Evolutionary conservation across 2,113 vertebrate genomes (phyloP), one percentile per base, ranked within the genome.

Genomic region (Heterotilapia buettikoferi): DNA sequence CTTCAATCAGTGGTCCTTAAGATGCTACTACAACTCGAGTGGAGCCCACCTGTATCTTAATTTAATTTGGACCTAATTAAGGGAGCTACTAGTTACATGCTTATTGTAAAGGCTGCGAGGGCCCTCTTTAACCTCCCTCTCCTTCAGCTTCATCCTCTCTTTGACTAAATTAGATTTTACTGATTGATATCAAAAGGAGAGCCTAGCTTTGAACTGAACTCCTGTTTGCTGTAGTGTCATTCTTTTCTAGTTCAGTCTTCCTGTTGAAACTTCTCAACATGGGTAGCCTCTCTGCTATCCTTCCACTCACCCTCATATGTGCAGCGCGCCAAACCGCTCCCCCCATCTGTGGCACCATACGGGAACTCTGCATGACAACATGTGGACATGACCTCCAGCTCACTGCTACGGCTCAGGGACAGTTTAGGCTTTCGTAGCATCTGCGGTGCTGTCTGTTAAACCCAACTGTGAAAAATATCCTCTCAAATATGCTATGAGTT

Each of bases 321-420:
- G 59, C 81, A 57, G 36, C 4, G 0, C 21, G 43, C 29, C 45
- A 11, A 57, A 59, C 50, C 10, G 26, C 24, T 56, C 16, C 59
- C n/a, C n/a, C 66, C 10, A 5, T 84, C 53, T 85, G 56, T 53
- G 36, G 61, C 54, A 18, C 71, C 87, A 90, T 87, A 90, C n/a
- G 57, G 86, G 83, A 81, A n/a, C 52, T 31, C 80, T 53, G 54
- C 82, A 21, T 78, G 92, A 84, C 53, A 80, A 82, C 87, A 84
- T 86, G 84, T 78, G 54, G 71, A 66, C 9, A 12, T n/a, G 53
- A 79, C 52, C 71, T 18, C 11, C 2, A 5, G 5, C 63, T 53
- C 52, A 79, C 47, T 29, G 83, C 85, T 80, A 54, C 9, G 21
- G 80, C 68, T 82, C 52, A 80, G 66, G 56, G 47, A 45, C 54